Percentiles rank a stretch among this genome's conserved stretches.
phyloP scores from a whole-genome alignment of 1,140 invertebrate species.

The Atta texana region DNA sequence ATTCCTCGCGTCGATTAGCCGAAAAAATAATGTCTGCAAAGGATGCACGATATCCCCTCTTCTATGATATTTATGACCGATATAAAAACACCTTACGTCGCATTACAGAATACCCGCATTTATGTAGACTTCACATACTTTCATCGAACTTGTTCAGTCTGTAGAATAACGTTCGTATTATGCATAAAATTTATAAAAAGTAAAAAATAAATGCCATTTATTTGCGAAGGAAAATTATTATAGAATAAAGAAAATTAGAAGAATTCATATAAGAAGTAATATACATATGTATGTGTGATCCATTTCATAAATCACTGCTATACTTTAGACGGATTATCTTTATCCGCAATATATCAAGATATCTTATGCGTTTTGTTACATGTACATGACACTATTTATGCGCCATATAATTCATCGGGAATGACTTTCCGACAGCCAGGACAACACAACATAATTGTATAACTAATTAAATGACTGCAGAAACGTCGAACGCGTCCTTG shows the following conservation, averaged over 20 bases:
- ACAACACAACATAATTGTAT: background rate
- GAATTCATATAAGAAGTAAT: background rate
- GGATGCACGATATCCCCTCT: background rate
- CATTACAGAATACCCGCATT: constrained; percentile 22
- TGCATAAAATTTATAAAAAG: background rate
- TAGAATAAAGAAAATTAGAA: background rate
- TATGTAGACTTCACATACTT: background rate
- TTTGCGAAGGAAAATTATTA: background rate
- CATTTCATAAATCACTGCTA: background rate
- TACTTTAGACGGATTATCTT: constrained; percentile 21
- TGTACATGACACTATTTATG: background rate
- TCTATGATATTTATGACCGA: background rate
- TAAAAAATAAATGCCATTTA: background rate
- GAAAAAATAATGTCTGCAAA: constrained; percentile 22
- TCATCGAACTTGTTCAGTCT: background rate
- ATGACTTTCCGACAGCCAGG: constrained; percentile 7
- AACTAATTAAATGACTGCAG: constrained; percentile 12
- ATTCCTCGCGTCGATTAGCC: constrained; percentile 16
- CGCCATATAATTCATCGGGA: constrained; percentile 21
- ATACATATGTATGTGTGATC: background rate
- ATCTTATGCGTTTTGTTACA: background rate
- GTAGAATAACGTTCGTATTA: background rate
- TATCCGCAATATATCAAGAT: background rate
- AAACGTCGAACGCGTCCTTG: background rate
- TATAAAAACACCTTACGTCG: constrained; percentile 16